Percentiles rank a stretch among this genome's conserved stretches.
Evolutionary conservation across 2,113 vertebrate species (phyloP).

Genomic region (human): GRCh38 chr9:119910001-119910500

Average conservation of each 20-base stretch:
- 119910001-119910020: too few species aligned
- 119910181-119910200: too few species aligned
- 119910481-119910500: constrained; percentile 49
- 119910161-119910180: too few species aligned
- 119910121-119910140: too few species aligned
- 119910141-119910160: too few species aligned
- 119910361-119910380: background rate
- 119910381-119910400: constrained; percentile 35
- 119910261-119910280: background rate
- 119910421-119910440: constrained; percentile 17
- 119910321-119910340: background rate
- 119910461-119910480: constrained; percentile 63
- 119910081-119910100: too few species aligned
- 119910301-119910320: background rate
- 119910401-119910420: constrained; percentile 21
- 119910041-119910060: too few species aligned
- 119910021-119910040: too few species aligned
- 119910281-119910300: background rate
- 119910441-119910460: constrained; percentile 51
- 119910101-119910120: too few species aligned
- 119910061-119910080: too few species aligned
- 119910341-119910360: background rate
- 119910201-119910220: too few species aligned
- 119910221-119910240: too few species aligned
- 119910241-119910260: background rate